These are phyloP conservation scores for Martes martes DNA, from an alignment of 2,113 vertebrate genomes.

Conservation along the genomic window DNA sequence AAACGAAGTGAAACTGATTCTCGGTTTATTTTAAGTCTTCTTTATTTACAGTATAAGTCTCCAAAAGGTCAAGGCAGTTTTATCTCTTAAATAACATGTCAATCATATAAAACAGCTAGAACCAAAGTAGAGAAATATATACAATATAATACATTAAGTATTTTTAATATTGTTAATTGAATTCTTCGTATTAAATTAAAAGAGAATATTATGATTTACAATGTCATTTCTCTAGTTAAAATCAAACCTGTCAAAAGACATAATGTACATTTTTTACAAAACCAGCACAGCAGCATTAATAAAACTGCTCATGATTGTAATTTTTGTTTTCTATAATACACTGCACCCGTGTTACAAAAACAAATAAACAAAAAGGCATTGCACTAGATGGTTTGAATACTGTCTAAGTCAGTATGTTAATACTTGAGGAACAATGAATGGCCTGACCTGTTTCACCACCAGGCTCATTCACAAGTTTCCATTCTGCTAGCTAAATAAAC, in stretches of 20 bases:
- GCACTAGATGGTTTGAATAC: conserved; percentile 58
- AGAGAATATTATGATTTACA: conserved; percentile 67
- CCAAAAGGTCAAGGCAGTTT: conserved; percentile 76
- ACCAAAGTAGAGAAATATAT: conserved; percentile 82
- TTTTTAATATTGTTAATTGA: conserved; percentile 71
- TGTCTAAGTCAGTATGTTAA: conserved; percentile 39
- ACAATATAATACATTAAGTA: conserved; percentile 83
- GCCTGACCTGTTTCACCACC: background rate
- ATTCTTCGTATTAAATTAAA: conserved; percentile 69
- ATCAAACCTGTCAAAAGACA: conserved; percentile 69
- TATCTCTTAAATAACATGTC: conserved; percentile 80
- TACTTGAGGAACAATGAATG: background rate
- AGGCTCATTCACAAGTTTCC: background rate
- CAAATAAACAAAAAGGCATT: conserved; percentile 43
- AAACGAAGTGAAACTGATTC: conserved; percentile 30
- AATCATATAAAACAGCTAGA: conserved; percentile 84
- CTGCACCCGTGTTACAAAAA: conserved; percentile 63
- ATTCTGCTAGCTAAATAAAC: background rate
- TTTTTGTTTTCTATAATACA: conserved; percentile 67
- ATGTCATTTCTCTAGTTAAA: conserved; percentile 64
- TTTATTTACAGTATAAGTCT: conserved; percentile 82
- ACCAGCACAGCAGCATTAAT: conserved; percentile 57
- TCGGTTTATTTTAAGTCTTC: conserved; percentile 73
- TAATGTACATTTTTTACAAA: conserved; percentile 74
- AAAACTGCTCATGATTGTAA: conserved; percentile 64